These are phyloP conservation scores for Argyresthia goedartella DNA, from an alignment of 2,888 invertebrate genomes.

Conservation along the genomic window DNA sequence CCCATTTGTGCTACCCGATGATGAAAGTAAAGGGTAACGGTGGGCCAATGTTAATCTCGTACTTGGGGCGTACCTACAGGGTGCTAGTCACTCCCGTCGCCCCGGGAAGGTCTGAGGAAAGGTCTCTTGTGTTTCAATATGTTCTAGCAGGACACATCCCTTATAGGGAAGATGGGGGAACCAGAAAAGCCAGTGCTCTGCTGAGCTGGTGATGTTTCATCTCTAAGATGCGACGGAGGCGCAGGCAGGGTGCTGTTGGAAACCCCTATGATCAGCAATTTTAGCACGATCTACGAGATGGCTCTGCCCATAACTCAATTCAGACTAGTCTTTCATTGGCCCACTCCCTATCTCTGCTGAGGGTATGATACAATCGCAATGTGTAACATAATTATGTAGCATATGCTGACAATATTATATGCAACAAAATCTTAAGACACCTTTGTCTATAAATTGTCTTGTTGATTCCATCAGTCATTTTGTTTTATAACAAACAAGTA, in stretches of 20 bases:
- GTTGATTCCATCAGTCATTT: background rate
- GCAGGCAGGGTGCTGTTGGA: conserved; percentile 71
- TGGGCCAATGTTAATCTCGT: conserved; percentile 82
- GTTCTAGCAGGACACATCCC: conserved; percentile 80
- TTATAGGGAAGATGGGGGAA: conserved; percentile 76
- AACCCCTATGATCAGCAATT: conserved; percentile 79
- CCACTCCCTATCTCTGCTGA: conserved; percentile 54
- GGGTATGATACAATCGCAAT: conserved; percentile 25
- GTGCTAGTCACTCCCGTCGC: conserved; percentile 71
- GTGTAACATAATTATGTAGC: background rate
- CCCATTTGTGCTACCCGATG: conserved; percentile 35
- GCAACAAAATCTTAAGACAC: background rate
- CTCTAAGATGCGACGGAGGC: conserved; percentile 56
- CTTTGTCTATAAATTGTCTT: background rate
- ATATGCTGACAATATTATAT: background rate
- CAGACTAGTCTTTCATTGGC: conserved; percentile 86
- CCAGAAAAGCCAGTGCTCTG: conserved; percentile 75
- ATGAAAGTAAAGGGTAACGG: conserved; percentile 55
- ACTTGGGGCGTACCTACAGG: conserved; percentile 77
- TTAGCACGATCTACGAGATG: conserved; percentile 84
- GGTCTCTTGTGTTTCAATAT: conserved; percentile 64
- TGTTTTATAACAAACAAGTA: conserved; percentile 3
- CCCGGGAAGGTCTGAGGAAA: conserved; percentile 88
- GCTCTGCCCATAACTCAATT: conserved; percentile 80
- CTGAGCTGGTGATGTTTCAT: conserved; percentile 64